Conservation (phyloP, 2,113 vertebrate genomes). For the Labeo rohita region DNA sequence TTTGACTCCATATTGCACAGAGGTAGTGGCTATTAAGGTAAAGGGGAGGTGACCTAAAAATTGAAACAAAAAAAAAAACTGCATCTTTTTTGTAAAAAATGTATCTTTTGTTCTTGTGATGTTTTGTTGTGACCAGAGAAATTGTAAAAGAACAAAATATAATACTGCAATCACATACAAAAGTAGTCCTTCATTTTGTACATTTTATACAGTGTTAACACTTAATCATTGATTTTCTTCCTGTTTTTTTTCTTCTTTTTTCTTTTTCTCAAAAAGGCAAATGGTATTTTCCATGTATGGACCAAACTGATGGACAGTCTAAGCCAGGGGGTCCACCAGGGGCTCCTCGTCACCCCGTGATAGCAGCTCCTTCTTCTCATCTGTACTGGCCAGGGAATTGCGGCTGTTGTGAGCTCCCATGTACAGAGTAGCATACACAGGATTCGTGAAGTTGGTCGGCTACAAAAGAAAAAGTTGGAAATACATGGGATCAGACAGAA, state of each 20-base stretch:
- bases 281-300: constrained; percentile 62
- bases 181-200: constrained; percentile 99
- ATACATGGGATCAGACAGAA: not conserved
- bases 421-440: constrained; percentile 95
- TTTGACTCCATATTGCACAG: constrained; percentile 79
- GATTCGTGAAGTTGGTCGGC: constrained; percentile 98
- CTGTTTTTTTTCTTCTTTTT: constrained; percentile 58
- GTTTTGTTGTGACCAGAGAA: constrained; percentile 68
- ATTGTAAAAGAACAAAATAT: constrained; percentile 83
- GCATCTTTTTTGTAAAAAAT: constrained; percentile 71
- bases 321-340: constrained; percentile 88
- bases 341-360: constrained; percentile 88
- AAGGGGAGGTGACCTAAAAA: constrained; percentile 67
- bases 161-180: constrained; percentile 99
- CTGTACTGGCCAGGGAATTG: constrained; percentile 95
- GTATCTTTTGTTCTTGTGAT: constrained; percentile 63
- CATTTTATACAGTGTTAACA: constrained; percentile 92
- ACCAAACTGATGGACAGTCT: constrained; percentile 65
- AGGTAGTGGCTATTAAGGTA: constrained; percentile 83
- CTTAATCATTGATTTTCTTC: constrained; percentile 69
- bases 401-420: constrained; percentile 95
- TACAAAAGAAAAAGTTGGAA: constrained; percentile 59
- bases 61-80: constrained; percentile 75
- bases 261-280: constrained; percentile 74
- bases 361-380: constrained; percentile 95